Evolutionary conservation across 2,888 invertebrate species (phyloP), one percentile per base, ranked within the genome.

Genomic region (Ichneumon xanthorius): DNA sequence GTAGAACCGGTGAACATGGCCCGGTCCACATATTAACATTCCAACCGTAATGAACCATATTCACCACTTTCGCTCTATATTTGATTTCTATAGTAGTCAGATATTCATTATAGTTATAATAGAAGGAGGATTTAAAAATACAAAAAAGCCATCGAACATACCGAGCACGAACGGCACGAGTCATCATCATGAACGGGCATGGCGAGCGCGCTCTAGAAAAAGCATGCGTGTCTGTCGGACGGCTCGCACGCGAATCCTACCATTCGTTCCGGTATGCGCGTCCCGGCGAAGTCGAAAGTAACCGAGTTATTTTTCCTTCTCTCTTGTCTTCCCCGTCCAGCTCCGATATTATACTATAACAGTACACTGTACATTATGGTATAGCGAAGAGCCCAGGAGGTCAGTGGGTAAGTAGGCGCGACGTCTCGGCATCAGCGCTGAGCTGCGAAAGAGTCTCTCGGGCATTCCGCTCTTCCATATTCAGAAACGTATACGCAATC

Each of bases 331-430:
- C 33, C 40, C 6, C 30, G 48, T 22, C 33, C 6, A 30, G 14
- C 45, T 67, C 33, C 22, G 33, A 71, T 50, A n/a, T 71, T 19
- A 63, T n/a, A 63, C 63, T 30, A 30, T 6, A 33, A 55, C n/a
- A 63, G 63, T 63, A 16, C 19, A n/a, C 37, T 40, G 48, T 61
- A 65, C n/a, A 75, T 82, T 65, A 68, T 68, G 50, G 50, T 61
- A 70, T 78, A 79, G 50, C 79, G 79, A 71, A 50, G 63, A 76
- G 55, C 30, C 63, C 14, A 65, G 14, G 77, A 73, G 88, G 88
- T 88, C 87, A 88, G 85, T 88, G 83, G 87, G 88, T 86, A 85
- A 87, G 80, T 85, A 81, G 87, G 85, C 76, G n/a, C 50, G 50
- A 11, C 71, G 71, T 58, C 58, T 71, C 71, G 53, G 50, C 63